A percentile compares a stretch with the other conserved stretches of the same genome.
Conservation (phyloP, 2,888 invertebrate genomes). For the Argyresthia albistria region DNA sequence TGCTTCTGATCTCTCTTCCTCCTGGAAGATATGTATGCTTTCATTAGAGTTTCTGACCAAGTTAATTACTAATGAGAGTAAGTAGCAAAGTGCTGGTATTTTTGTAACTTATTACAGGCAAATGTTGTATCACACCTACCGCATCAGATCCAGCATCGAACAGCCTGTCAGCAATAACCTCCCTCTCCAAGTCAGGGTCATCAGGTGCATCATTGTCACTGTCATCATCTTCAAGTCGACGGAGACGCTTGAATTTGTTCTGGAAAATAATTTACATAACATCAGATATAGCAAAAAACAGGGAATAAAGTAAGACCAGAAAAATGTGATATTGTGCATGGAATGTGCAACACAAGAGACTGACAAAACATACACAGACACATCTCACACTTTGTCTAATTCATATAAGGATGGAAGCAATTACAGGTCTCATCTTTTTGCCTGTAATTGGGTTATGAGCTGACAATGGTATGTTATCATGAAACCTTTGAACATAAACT, state of each 20-base stretch:
- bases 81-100: too few species aligned
- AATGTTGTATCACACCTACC: slow-evolving; percentile 68
- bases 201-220: slow-evolving; percentile 89
- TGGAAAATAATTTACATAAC: slow-evolving; percentile 27
- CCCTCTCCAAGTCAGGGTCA: slow-evolving; percentile 85
- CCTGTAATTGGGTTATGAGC: too few species aligned
- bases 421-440: too few species aligned
- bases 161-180: slow-evolving; percentile 90
- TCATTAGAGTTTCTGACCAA: too few species aligned
- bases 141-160: slow-evolving; percentile 89
- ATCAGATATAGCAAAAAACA: background rate
- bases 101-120: too few species aligned
- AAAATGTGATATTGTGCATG: background rate
- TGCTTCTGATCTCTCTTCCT: slow-evolving; percentile 84
- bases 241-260: slow-evolving; percentile 90
- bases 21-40: slow-evolving; percentile 53
- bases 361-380: too few species aligned
- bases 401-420: too few species aligned
- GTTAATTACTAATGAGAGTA: too few species aligned
- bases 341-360: too few species aligned
- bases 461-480: too few species aligned
- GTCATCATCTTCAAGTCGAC: slow-evolving; percentile 90
- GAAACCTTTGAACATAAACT: too few species aligned
- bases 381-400: too few species aligned
- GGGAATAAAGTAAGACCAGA: background rate